A percentile compares a stretch with the other conserved stretches of the same genome.
Evolutionary conservation across 2,113 vertebrate species (phyloP).

Genomic region (Antigone vipio): DNA sequence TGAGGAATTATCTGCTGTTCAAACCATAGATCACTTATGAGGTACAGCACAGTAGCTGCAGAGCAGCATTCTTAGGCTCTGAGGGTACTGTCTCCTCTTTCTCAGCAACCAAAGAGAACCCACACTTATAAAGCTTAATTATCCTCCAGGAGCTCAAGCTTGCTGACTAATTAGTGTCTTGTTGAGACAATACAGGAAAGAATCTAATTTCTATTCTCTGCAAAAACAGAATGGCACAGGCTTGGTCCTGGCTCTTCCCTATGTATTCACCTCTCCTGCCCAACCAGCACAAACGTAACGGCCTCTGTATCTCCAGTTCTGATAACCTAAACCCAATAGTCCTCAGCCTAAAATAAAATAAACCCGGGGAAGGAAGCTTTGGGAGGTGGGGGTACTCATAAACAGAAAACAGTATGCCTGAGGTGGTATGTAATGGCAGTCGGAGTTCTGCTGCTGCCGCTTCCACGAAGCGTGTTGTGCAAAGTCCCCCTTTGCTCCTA

Average conservation of each 20-base stretch:
- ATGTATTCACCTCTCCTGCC: accelerated
- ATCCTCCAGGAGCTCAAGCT: background rate
- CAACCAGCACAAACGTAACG: accelerated
- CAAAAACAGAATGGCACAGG: background rate
- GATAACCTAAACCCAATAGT: background rate
- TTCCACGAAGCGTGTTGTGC: accelerated
- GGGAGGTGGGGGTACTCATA: background rate
- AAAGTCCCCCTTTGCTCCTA: background rate
- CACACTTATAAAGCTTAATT: constrained; percentile 52
- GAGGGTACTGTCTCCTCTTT: constrained; percentile 25
- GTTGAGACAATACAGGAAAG: constrained; percentile 42
- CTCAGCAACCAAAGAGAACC: constrained; percentile 19
- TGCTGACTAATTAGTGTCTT: constrained; percentile 51
- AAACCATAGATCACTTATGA: constrained; percentile 62
- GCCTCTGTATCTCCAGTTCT: background rate
- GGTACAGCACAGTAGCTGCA: constrained; percentile 24
- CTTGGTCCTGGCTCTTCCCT: background rate
- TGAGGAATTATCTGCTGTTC: constrained; percentile 43
- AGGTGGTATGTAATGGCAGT: background rate
- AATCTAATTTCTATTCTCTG: background rate
- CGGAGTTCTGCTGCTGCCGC: background rate
- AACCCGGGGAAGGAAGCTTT: background rate
- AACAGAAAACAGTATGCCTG: background rate
- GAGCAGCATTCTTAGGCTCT: constrained; percentile 56
- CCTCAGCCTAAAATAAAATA: background rate